These are phyloP conservation scores for Muscicapa adusta DNA, from an alignment of 2,113 vertebrate species.

Conservation along the genomic window DNA sequence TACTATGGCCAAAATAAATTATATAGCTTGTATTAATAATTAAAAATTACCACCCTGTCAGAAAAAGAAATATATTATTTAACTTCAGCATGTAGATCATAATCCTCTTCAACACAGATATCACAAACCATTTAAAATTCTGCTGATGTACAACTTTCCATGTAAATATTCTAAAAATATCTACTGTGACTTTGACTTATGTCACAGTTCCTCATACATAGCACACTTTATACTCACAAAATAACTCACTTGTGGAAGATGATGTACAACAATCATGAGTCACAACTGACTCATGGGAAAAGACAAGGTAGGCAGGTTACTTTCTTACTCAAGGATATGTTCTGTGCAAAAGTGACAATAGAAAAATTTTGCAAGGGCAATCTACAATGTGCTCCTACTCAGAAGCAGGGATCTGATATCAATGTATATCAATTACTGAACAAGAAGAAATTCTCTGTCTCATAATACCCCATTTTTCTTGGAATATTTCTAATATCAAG, in stretches of 20 bases:
- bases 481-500: background rate
- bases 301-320: background rate
- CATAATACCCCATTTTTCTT: background rate
- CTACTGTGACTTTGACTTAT: background rate
- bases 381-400: background rate
- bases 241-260: background rate
- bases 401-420: background rate
- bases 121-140: background rate
- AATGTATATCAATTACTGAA: background rate
- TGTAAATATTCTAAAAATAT: background rate
- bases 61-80: background rate
- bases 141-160: background rate
- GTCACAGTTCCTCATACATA: background rate
- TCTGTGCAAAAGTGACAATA: background rate
- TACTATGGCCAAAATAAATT: background rate
- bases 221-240: background rate
- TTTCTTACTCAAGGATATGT: background rate
- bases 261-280: background rate
- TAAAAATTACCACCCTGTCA: background rate
- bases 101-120: background rate
- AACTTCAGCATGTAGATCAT: background rate
- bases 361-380: background rate
- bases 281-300: constrained; percentile 35
- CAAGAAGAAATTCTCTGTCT: background rate
- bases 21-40: background rate